Percentiles rank a stretch among this genome's conserved stretches.
Evolutionary conservation across 2,888 invertebrate species (phyloP).

Genomic region (Ptilodon capucinus): DNA sequence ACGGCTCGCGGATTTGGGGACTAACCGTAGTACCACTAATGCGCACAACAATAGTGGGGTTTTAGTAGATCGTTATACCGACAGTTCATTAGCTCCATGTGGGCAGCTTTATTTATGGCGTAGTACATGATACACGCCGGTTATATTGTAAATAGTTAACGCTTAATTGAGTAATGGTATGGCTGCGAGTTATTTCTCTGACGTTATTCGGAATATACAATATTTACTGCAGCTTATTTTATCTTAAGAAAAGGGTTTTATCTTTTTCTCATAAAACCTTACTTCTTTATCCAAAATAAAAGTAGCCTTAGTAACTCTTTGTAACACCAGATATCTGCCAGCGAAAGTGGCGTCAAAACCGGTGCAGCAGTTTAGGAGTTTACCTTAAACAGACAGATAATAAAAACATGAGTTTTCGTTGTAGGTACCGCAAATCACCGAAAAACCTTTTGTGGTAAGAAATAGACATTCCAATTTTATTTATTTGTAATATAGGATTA

Average conservation of each 20-base stretch:
- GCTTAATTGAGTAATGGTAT: background rate
- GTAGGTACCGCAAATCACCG: too few relatives aligned
- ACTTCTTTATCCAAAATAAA: too few relatives aligned
- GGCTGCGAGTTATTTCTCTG: background rate
- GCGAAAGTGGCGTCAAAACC: too few relatives aligned
- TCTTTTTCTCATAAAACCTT: too few relatives aligned
- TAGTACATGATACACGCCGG: slow-evolving; percentile 8
- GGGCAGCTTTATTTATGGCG: slow-evolving; percentile 29
- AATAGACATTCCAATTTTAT: too few relatives aligned
- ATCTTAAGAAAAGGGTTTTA: background rate
- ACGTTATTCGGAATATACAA: background rate
- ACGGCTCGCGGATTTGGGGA: slow-evolving; percentile 49
- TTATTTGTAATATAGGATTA: too few relatives aligned
- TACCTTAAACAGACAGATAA: too few relatives aligned
- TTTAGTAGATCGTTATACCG: slow-evolving; percentile 46
- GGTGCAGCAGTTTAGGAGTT: too few relatives aligned
- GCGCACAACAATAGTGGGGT: slow-evolving; percentile 57
- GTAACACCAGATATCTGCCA: too few relatives aligned
- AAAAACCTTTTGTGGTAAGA: too few relatives aligned
- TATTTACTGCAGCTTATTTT: background rate
- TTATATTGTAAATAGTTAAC: background rate
- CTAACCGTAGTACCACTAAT: slow-evolving; percentile 41
- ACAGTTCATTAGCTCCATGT: slow-evolving; percentile 47
- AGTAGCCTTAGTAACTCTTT: too few relatives aligned
- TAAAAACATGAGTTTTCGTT: too few relatives aligned